Evolutionary conservation across 2,797 vertebrate species (phyloP).

Genomic region (Otolemur crassicaudatus): DNA sequence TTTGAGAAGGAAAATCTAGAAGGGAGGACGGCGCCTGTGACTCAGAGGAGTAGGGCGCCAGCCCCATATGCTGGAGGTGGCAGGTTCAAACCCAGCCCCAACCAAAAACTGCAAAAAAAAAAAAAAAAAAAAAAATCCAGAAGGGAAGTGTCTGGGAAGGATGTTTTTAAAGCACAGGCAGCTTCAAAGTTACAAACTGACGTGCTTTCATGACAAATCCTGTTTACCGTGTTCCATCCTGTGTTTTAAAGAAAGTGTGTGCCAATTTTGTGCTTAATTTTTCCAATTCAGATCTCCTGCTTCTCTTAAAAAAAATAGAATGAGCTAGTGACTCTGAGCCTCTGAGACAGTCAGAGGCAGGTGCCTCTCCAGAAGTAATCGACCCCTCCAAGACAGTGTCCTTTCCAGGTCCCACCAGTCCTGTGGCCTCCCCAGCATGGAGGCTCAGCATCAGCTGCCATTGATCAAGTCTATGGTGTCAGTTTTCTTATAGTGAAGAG

Average conservation of each 20-base stretch:
- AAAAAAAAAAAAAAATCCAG: background rate
- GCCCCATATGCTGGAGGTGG: no score
- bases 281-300: background rate
- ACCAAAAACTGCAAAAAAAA: no score
- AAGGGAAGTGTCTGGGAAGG: background rate
- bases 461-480: background rate
- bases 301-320: background rate
- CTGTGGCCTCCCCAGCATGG: background rate
- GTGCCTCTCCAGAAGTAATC: background rate
- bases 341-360: accelerated
- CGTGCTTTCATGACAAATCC: background rate
- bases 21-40: background rate
- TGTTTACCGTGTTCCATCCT: background rate
- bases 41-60: no score
- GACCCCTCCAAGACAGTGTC: background rate
- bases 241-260: background rate
- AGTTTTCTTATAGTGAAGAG: background rate
- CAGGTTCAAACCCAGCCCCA: no score
- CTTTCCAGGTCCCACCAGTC: background rate
- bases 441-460: background rate
- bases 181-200: background rate
- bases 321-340: background rate
- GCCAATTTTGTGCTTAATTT: background rate
- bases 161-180: background rate
- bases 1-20: constrained; percentile 12